These are phyloP conservation scores for Epizoanthus illoricatus DNA, from an alignment of 92 coral and sea anemone species.

Conservation along the genomic window DNA sequence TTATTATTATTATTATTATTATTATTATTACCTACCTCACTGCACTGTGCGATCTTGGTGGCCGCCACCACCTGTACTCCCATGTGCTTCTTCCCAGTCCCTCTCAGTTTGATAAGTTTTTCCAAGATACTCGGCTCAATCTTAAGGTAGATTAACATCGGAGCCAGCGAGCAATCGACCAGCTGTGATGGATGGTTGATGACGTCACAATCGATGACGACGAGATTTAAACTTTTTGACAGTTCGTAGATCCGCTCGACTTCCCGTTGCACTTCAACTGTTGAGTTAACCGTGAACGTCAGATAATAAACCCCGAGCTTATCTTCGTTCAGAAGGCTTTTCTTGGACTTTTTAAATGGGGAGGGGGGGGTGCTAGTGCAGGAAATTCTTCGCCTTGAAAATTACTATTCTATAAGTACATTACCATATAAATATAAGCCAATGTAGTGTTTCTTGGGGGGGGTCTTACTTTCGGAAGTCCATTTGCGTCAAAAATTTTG, in stretches of 20 bases:
- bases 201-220: constrained; percentile 91
- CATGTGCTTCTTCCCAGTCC: constrained; percentile 76
- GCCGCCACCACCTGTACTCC: constrained; percentile 86
- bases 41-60: constrained; percentile 74
- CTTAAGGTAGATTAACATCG: constrained; percentile 87
- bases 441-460: too few species aligned
- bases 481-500: too few species aligned
- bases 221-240: constrained; percentile 77
- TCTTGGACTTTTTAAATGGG: too few species aligned
- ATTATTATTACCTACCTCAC: constrained; percentile 51
- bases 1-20: too few species aligned
- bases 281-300: neutral
- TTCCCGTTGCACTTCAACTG: constrained; percentile 94
- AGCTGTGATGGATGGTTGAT: constrained; percentile 95
- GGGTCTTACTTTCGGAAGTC: too few species aligned
- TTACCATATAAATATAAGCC: too few species aligned
- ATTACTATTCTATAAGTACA: too few species aligned
- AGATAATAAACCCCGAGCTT: too few species aligned
- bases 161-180: constrained; percentile 93
- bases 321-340: neutral
- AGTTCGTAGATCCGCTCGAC: constrained; percentile 91
- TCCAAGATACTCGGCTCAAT: constrained; percentile 88
- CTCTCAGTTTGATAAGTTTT: constrained; percentile 89
- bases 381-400: too few species aligned
- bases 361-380: too few species aligned